These are phyloP conservation scores for Brachionus manjavacas DNA, from an alignment of 1,140 invertebrate species.

Conservation along the genomic window DNA sequence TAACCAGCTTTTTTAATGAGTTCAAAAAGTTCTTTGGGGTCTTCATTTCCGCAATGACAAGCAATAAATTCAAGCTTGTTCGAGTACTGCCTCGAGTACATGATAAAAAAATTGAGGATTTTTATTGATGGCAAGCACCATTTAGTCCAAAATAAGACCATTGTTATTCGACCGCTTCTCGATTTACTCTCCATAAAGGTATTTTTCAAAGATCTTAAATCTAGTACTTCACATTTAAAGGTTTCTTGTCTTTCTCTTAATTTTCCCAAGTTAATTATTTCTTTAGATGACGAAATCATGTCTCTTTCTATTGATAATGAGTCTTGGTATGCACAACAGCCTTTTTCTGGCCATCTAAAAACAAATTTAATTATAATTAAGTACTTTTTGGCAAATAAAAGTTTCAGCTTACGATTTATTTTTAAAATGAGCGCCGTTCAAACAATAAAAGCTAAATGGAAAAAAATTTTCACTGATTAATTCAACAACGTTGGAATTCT, in stretches of 20 bases:
- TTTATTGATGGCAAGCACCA: conserved; percentile 47
- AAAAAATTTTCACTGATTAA: conserved; percentile 53
- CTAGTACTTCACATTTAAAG: conserved; percentile 51
- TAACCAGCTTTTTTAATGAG: conserved; percentile 28
- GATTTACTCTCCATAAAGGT: conserved; percentile 47
- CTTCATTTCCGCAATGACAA: conserved; percentile 36
- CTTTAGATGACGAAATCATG: conserved; percentile 47
- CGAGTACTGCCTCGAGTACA: conserved; percentile 9
- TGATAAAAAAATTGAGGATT: not conserved
- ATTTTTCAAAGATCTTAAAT: conserved; percentile 54
- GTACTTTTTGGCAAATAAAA: not conserved
- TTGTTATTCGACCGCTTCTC: conserved; percentile 47
- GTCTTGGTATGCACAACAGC: conserved; percentile 54
- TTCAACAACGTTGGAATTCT: conserved; percentile 54
- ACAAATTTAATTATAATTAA: conserved; percentile 9
- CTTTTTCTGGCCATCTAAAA: conserved; percentile 51
- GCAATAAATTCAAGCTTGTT: not conserved
- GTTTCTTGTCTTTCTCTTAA: conserved; percentile 51
- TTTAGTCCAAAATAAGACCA: conserved; percentile 54
- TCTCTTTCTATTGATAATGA: conserved; percentile 50
- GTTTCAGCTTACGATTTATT: not conserved
- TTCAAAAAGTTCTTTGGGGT: not conserved
- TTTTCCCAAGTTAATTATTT: conserved; percentile 53
- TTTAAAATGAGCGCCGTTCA: conserved; percentile 44
- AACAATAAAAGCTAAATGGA: conserved; percentile 55